Evolutionary conservation across 2,888 invertebrate genomes (phyloP).

Genomic region (Gerosis bhagava): DNA sequence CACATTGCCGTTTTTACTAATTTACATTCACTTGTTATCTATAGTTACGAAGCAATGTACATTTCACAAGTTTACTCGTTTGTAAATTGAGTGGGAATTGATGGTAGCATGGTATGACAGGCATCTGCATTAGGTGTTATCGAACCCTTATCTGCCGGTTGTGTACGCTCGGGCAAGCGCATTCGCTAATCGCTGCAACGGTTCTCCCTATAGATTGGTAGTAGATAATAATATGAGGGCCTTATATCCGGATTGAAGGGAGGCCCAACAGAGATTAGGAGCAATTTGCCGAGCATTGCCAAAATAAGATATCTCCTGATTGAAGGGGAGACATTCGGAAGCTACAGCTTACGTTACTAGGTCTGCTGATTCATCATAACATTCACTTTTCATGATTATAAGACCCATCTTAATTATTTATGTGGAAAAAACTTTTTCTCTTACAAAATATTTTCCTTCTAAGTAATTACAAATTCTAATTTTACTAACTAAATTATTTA

Average conservation of each 20-base stretch:
- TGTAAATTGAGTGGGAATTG: slow-evolving; percentile 19
- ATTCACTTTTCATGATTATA: not conserved
- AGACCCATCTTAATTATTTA: no score
- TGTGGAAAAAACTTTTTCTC: no score
- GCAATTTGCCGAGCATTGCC: slow-evolving; percentile 65
- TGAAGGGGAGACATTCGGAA: slow-evolving; percentile 37
- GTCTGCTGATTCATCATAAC: slow-evolving; percentile 3
- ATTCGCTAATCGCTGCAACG: slow-evolving; percentile 68
- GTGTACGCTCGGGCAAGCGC: slow-evolving; percentile 57
- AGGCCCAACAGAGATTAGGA: slow-evolving; percentile 55
- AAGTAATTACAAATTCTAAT: no score
- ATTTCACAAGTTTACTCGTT: slow-evolving; percentile 35
- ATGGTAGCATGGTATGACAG: slow-evolving; percentile 30
- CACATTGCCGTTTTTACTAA: slow-evolving; percentile 61
- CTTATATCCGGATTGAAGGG: slow-evolving; percentile 61
- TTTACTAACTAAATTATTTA: no score
- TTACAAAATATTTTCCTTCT: no score
- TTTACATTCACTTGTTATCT: slow-evolving; percentile 49
- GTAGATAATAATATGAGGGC: slow-evolving; percentile 60
- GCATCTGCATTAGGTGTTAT: slow-evolving; percentile 52
- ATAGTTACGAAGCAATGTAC: slow-evolving; percentile 52
- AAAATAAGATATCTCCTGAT: slow-evolving; percentile 52
- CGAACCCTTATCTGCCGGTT: slow-evolving; percentile 54
- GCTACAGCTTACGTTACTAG: slow-evolving; percentile 7
- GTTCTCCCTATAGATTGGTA: slow-evolving; percentile 61